Conservation (phyloP, 1,140 invertebrate genomes). For the Batillaria attramentaria region DNA sequence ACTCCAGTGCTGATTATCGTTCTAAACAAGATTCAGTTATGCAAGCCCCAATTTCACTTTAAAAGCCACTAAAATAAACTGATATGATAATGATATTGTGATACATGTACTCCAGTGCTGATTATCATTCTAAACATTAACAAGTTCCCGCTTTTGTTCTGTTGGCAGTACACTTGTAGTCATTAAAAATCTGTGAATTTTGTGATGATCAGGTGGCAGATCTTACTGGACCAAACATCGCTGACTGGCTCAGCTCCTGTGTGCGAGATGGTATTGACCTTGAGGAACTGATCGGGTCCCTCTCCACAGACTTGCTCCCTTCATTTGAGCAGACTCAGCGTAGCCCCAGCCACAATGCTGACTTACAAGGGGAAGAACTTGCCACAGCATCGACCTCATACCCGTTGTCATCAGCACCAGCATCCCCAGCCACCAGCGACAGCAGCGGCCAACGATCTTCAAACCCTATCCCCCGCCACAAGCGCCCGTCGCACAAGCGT, state of each 20-base stretch:
- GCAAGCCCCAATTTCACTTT: too few species aligned
- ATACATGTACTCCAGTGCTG: too few species aligned
- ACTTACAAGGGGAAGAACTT: neutral
- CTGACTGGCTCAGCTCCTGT: neutral
- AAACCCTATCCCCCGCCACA: constrained; percentile 40
- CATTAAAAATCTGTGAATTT: too few species aligned
- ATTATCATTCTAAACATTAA: too few species aligned
- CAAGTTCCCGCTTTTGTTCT: too few species aligned
- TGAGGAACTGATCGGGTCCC: neutral
- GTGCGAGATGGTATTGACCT: neutral
- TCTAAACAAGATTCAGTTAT: too few species aligned
- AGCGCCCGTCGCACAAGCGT: constrained; percentile 46
- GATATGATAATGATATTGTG: too few species aligned
- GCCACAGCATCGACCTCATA: neutral
- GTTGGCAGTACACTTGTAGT: too few species aligned
- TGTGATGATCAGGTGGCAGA: too few species aligned
- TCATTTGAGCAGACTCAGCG: neutral
- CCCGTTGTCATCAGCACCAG: neutral
- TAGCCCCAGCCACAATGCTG: neutral
- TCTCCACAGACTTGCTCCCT: neutral
- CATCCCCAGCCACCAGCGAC: constrained; percentile 18
- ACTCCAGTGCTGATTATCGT: too few species aligned
- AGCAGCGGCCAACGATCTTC: constrained; percentile 5
- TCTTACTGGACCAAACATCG: too few species aligned
- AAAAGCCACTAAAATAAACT: too few species aligned